Base-by-base conservation (phyloP, 2,888 invertebrate genomes). In the Eilema sororculum region DNA sequence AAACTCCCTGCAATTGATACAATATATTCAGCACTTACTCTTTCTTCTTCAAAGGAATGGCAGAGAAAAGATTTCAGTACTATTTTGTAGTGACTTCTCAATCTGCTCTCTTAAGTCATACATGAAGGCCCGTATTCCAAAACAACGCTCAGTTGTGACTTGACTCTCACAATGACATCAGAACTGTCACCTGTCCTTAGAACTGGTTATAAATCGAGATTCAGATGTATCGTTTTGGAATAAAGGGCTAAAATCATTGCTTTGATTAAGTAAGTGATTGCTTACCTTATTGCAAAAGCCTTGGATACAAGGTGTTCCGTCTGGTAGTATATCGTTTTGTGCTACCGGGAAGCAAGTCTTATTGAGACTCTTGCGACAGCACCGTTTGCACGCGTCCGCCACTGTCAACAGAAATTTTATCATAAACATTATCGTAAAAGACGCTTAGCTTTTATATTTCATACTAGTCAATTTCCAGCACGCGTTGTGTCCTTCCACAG, bases 281-380 rank as follows among this genome's bases (percentile, higher is more conserved):
- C 33, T 69, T 90, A 98, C 98, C 96, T 98, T 98, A 91, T 98
- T 98, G 88, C 99, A 99, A 91, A 99, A 98, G 58, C 99, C 99
- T 95, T 99, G 98, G 85, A 99, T 98, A 88, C 99, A 99, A 0
- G 99, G 99, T 28, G 99, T 98, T 9, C 99, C 99, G 91, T 99
- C 98, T 0, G 98, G 98, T 69, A 99, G 93, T 77, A 98, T 98
- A 91, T 99, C 98, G 73, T 97, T 97, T 60, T 98, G 98, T 75
- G 98, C 98, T 24, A 98, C 98, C 0, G 98, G 98, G 86, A 98
- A 98, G 87, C 99, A 99, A 0, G 98, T 98, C 90, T 98, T 98
- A 89, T 99, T 99, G 78, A 98, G 96, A 81, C 97, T 98, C 94
- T 97, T 98, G 70, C 98, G 96, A 84, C 99, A 99, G 89, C 99